Conservation (phyloP, 2,888 invertebrate species). For the Torymus texanus region DNA sequence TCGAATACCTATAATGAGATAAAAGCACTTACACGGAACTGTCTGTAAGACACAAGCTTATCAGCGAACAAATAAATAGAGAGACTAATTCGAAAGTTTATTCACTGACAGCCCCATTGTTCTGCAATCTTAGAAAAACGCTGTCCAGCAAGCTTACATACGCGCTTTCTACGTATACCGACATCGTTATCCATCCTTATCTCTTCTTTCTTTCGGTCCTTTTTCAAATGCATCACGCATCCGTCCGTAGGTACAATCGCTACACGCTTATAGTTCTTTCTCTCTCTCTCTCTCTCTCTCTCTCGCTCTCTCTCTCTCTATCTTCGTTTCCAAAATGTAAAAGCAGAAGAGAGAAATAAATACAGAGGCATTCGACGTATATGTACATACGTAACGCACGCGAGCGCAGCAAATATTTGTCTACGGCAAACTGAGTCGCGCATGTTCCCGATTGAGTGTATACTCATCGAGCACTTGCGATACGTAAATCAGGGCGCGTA, state of each 20-base stretch:
- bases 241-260: conserved; percentile 1
- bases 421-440: conserved; percentile 34
- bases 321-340: conserved; percentile 7
- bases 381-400: conserved; percentile 6
- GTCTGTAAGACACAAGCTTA: not conserved
- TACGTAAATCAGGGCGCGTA: conserved; percentile 21
- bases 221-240: not conserved
- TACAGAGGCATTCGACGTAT: not conserved
- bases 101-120: not conserved
- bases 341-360: not conserved
- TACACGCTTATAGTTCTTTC: not conserved
- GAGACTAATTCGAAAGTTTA: conserved; percentile 9
- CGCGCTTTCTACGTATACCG: not conserved
- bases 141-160: not conserved
- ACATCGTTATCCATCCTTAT: conserved; percentile 12
- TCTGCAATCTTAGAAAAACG: not conserved
- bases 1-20: no score
- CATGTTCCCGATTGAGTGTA: not conserved
- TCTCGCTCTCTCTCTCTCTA: not conserved
- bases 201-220: conserved; percentile 2
- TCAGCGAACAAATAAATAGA: not conserved
- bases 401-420: conserved; percentile 42
- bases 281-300: not conserved
- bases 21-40: not conserved
- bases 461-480: not conserved